These are phyloP conservation scores for Dinomys branickii DNA, from an alignment of 2,113 vertebrate genomes.

Conservation along the genomic window DNA sequence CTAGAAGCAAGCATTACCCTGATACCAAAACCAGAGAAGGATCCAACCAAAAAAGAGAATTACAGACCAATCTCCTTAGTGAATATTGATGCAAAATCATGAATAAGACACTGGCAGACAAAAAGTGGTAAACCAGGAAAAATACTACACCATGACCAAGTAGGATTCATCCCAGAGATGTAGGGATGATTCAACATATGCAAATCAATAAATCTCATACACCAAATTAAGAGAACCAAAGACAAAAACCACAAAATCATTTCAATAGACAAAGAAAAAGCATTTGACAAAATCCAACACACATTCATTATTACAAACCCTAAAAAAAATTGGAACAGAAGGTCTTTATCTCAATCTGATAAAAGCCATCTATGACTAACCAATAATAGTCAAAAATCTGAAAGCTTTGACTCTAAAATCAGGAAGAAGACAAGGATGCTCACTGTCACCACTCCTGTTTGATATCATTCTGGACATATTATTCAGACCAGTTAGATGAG, in stretches of 20 bases:
- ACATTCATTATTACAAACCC: neutral
- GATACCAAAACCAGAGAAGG: too few species aligned
- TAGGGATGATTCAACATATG: neutral
- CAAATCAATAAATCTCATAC: neutral
- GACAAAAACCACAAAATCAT: neutral
- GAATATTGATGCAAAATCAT: too few species aligned
- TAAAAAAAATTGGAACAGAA: neutral
- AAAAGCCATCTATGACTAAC: neutral
- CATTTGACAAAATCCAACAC: neutral
- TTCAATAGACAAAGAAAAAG: neutral
- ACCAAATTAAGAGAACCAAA: neutral
- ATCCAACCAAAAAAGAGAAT: too few species aligned
- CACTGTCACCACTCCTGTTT: neutral
- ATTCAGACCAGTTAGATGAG: neutral
- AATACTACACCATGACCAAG: too few species aligned
- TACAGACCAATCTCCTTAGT: too few species aligned
- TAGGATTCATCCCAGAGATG: too few species aligned
- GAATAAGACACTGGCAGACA: too few species aligned
- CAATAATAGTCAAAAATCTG: neutral
- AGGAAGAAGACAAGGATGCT: neutral
- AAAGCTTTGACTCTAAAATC: neutral
- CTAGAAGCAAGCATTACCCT: neutral
- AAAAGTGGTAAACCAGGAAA: too few species aligned
- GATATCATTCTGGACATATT: neutral
- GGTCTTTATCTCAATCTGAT: neutral